These are phyloP conservation scores for Numida meleagris DNA, from an alignment of 2,113 vertebrate genomes.

Conservation along the genomic window DNA sequence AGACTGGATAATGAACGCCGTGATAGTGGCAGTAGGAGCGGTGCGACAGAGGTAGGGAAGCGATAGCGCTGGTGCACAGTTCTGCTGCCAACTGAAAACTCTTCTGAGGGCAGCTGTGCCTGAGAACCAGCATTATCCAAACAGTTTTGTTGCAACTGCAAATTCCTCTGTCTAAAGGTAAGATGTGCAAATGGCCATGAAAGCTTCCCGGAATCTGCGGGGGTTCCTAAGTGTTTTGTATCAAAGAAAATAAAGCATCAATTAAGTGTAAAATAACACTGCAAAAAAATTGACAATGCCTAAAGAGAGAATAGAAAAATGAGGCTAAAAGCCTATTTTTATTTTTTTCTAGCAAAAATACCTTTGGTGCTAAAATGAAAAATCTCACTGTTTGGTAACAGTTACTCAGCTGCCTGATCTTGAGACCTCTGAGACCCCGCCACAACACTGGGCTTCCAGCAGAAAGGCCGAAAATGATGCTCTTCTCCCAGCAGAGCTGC, in stretches of 20 bases:
- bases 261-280: neutral
- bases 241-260: neutral
- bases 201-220: neutral
- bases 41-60: neutral
- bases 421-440: neutral
- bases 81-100: neutral
- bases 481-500: neutral
- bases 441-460: neutral
- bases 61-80: rapidly evolving
- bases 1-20: rapidly evolving
- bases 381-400: neutral
- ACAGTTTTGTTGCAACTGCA: neutral
- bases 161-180: neutral
- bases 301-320: neutral
- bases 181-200: neutral
- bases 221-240: neutral
- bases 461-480: neutral
- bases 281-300: neutral
- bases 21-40: neutral
- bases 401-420: neutral
- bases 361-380: neutral
- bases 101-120: neutral
- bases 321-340: neutral
- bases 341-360: neutral
- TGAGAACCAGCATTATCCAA: neutral